These are phyloP conservation scores for Aplidium turbinatum DNA, from an alignment of 23 tunicate genomes.

Conservation along the genomic window DNA sequence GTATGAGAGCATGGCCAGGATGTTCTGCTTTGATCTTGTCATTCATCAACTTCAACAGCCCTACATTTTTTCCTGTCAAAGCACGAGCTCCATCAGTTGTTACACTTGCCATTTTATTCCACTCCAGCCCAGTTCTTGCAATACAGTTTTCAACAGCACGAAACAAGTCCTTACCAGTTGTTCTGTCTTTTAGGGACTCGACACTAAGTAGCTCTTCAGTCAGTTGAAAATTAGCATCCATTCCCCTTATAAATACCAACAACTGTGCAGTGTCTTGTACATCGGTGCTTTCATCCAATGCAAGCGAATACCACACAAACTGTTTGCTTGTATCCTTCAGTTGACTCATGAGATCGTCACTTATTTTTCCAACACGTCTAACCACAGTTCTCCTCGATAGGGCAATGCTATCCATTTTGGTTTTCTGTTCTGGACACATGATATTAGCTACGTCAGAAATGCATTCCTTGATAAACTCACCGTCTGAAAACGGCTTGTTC, in stretches of 20 bases:
- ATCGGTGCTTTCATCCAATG: constrained; percentile 59
- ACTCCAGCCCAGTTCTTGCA: constrained; percentile 13
- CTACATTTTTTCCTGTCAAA: constrained; percentile 52
- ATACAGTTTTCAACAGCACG: constrained; percentile 30
- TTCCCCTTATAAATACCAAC: constrained; percentile 46
- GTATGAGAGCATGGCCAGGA: constrained; percentile 14
- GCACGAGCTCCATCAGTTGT: constrained; percentile 55
- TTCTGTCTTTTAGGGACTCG: constrained; percentile 55
- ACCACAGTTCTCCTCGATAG: constrained; percentile 43
- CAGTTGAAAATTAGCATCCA: constrained; percentile 37
- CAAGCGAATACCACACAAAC: constrained; percentile 41
- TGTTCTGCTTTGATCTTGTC: constrained; percentile 19
- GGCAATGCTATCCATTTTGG: constrained; percentile 31
- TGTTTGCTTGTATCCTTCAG: constrained; percentile 10
- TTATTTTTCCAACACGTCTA: constrained; percentile 45
- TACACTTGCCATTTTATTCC: constrained; percentile 41
- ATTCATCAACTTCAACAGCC: constrained; percentile 35
- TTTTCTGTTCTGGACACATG: constrained; percentile 21
- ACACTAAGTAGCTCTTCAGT: constrained; percentile 45
- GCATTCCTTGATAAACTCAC: constrained; percentile 51
- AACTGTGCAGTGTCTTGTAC: constrained; percentile 53
- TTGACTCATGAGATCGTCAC: constrained; percentile 19
- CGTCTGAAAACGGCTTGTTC: constrained; percentile 49
- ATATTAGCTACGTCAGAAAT: background rate
- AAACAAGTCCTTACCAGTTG: constrained; percentile 53